These are phyloP conservation scores for Phainopepla nitens DNA, from an alignment of 2,113 vertebrate genomes.

Conservation along the genomic window DNA sequence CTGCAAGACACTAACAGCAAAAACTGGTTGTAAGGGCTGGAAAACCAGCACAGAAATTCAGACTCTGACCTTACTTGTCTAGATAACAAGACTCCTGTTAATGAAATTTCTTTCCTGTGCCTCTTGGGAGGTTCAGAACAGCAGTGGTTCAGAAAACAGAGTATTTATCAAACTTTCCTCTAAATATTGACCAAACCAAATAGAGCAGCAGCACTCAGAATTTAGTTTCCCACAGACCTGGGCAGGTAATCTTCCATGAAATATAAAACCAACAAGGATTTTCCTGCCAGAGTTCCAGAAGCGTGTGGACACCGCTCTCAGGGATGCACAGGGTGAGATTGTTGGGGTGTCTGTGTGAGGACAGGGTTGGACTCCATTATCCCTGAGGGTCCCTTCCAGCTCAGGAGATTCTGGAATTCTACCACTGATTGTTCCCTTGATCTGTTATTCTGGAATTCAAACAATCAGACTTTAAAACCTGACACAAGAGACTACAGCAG, in stretches of 20 bases:
- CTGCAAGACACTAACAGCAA: background rate
- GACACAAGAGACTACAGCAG: background rate
- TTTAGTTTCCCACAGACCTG: background rate
- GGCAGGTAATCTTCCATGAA: background rate
- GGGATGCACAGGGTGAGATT: background rate
- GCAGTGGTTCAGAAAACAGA: background rate
- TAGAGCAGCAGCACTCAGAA: background rate
- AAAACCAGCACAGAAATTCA: background rate
- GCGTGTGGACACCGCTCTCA: accelerated
- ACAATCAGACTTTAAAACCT: background rate
- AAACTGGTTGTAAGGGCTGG: background rate
- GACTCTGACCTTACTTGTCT: background rate
- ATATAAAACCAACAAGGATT: background rate
- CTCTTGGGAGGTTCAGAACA: background rate
- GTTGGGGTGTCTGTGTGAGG: background rate
- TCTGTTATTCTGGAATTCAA: background rate
- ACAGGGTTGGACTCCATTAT: background rate
- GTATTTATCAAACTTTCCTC: background rate
- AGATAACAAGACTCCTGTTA: background rate
- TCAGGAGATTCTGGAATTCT: background rate
- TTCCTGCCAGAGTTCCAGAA: background rate
- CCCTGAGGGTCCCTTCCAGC: background rate
- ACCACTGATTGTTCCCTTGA: background rate
- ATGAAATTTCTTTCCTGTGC: background rate
- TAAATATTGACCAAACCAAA: background rate